Evolutionary conservation across 2,113 vertebrate species (phyloP), one percentile per base, ranked within the genome.

Genomic region (Loxodonta africana): DNA sequence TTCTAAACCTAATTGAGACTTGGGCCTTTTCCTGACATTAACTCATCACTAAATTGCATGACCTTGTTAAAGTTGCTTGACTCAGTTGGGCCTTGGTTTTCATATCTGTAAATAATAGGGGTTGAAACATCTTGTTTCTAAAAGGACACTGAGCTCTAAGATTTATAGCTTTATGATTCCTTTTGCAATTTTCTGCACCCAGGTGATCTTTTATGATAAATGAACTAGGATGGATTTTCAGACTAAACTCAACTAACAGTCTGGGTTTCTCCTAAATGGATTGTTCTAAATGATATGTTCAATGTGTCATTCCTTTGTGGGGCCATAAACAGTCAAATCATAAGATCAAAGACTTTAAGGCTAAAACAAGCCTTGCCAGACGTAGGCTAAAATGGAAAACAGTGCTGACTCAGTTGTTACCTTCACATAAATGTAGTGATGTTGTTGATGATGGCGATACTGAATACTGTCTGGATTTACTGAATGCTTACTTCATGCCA

Each of bases 311-410:
- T 23, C 5, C 11, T 92, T 89, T 90, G 53, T 94, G 18, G n/a
- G n/a, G 26, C 12, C 53, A 91, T 85, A 12, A 90, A 62, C 25
- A 91, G 25, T 93, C 18, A 82, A 94, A 33, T 93, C 33, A 86
- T 91, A 73, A 83, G 46, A 80, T 73, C 23, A 92, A 96, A 87
- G 53, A 94, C 80, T 71, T 91, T 89, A 91, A 88, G 71, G 18
- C 8, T 91, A 44, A 94, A 88, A 81, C 37, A 95, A 80, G 3
- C 25, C 30, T 93, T 92, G 33, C 46, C 74, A 73, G 46, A 14
- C 11, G 87, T 46, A 77, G 71, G 6, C 7, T 90, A 80, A 94
- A 95, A 69, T 71, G 23, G 33, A 91, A 94, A 88, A 62, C 44
- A 57, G n/a, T 94, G 12, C 33, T 91, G 23, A 57, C 53, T 83